Conservation (phyloP, 1,140 invertebrate genomes). For the Penaeus indicus region DNA sequence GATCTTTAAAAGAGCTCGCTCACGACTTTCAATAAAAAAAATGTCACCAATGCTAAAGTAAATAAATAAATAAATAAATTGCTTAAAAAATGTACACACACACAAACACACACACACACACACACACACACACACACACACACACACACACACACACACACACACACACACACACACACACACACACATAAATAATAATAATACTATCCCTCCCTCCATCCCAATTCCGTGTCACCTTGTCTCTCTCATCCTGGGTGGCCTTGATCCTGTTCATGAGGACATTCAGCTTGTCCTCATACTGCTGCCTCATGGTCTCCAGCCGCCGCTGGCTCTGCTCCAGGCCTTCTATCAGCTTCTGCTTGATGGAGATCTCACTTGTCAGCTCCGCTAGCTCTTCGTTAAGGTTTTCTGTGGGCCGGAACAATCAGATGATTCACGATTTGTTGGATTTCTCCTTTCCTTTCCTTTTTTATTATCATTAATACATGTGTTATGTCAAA, state of each 20-base stretch:
- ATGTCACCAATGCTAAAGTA: no score
- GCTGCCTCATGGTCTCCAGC: constrained; percentile 84
- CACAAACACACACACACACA: no score
- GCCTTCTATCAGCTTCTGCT: constrained; percentile 93
- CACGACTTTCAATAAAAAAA: no score
- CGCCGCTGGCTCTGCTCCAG: constrained; percentile 89
- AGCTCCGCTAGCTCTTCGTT: constrained; percentile 82
- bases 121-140: no score
- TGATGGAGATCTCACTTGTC: constrained; percentile 91
- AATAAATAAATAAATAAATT: no score
- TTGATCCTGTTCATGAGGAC: constrained; percentile 89
- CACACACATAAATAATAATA: neutral
- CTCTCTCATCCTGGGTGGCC: constrained; percentile 92
- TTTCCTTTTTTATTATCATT: neutral
- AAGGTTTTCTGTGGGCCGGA: constrained; percentile 65
- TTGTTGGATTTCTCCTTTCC: neutral
- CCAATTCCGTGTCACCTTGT: constrained; percentile 83
- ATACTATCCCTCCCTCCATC: neutral
- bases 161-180: no score
- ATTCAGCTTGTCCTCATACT: constrained; percentile 95
- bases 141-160: no score
- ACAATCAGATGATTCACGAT: neutral
- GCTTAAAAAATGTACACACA: no score
- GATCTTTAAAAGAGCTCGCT: no score
- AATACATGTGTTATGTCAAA: no score